phyloP scores from a whole-genome alignment of 2,797 vertebrate genomes.

The Mormyrus hasselquistii region DNA sequence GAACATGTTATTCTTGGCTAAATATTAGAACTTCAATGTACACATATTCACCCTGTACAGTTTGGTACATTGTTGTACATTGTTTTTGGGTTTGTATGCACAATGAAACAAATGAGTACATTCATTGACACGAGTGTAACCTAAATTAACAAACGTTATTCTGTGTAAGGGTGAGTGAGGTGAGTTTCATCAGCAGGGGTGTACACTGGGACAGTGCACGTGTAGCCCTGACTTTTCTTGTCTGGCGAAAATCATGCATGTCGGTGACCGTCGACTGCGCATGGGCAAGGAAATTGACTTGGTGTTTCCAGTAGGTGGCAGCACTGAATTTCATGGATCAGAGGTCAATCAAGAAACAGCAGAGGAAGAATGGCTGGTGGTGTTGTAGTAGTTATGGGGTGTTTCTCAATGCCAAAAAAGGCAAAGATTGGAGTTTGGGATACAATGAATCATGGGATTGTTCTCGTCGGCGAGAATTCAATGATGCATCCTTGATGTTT shows the following conservation, averaged over 20 bases:
- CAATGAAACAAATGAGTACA: neutral
- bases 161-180: neutral
- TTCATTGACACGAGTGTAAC: neutral
- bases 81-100: neutral
- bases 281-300: neutral
- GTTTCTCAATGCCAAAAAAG: neutral
- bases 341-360: neutral
- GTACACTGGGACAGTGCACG: neutral
- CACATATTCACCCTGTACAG: neutral
- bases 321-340: neutral
- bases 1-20: neutral
- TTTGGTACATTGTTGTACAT: neutral
- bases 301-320: neutral
- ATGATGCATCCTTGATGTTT: neutral
- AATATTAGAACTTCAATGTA: neutral
- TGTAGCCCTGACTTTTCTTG: neutral
- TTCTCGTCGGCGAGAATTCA: neutral
- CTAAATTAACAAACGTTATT: neutral
- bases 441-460: neutral
- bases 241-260: neutral
- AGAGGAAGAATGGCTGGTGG: neutral
- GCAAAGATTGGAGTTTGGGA: neutral
- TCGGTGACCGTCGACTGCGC: neutral
- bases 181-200: neutral
- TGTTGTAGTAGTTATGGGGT: neutral